phyloP scores from a whole-genome alignment of 2,888 invertebrate species.

The Cheilosia urbana region DNA sequence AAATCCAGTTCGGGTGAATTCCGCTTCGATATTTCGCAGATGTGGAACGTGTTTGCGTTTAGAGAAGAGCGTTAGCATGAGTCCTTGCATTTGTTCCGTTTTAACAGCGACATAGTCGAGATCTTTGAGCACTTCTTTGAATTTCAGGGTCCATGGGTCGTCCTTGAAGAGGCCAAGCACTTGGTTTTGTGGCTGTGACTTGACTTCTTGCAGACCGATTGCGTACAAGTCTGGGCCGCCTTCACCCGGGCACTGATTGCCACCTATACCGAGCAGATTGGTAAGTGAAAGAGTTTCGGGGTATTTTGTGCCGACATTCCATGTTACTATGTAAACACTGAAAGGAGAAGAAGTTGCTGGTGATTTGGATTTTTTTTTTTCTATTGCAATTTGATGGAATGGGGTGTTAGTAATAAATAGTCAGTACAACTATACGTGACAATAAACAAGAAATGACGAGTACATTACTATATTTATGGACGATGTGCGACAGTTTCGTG shows the following conservation, averaged over 20 bases:
- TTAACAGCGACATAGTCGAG: slow-evolving; percentile 91
- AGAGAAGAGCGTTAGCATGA: slow-evolving; percentile 91
- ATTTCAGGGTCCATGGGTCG: slow-evolving; percentile 92
- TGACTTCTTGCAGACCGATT: slow-evolving; percentile 95
- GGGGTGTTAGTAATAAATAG: background rate
- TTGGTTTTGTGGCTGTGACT: slow-evolving; percentile 93
- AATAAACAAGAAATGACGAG: background rate
- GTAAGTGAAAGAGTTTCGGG: slow-evolving; percentile 90
- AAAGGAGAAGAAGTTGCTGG: slow-evolving; percentile 17
- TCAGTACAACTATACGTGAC: slow-evolving; percentile 5
- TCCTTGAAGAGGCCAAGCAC: slow-evolving; percentile 91
- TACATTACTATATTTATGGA: background rate
- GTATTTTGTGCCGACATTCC: slow-evolving; percentile 94
- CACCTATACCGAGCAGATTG: slow-evolving; percentile 88
- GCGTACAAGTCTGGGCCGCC: slow-evolving; percentile 93
- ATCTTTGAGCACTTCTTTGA: slow-evolving; percentile 88
- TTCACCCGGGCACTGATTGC: slow-evolving; percentile 86
- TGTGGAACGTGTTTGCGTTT: slow-evolving; percentile 91
- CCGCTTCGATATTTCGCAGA: slow-evolving; percentile 92
- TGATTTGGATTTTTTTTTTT: background rate
- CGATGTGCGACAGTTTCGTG: background rate
- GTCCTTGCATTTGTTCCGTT: slow-evolving; percentile 92
- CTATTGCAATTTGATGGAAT: background rate
- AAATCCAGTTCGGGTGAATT: slow-evolving; percentile 95
- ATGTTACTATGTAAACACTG: slow-evolving; percentile 91